phyloP scores from a whole-genome alignment of 2,888 invertebrate species.

The Amorpha juglandis region DNA sequence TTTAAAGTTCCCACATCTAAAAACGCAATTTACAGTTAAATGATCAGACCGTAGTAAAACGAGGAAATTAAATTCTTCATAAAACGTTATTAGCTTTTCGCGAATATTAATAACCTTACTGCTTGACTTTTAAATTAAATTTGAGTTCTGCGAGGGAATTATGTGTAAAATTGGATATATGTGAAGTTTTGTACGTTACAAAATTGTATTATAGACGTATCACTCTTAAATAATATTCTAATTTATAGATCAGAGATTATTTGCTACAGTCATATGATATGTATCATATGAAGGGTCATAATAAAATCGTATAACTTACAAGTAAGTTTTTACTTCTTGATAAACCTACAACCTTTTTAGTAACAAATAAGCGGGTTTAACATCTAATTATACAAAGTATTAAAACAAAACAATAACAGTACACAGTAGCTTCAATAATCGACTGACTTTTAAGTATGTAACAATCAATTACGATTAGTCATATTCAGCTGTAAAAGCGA shows the following conservation, averaged over 20 bases:
- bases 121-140: constrained; percentile 25
- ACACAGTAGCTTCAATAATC: constrained; percentile 2
- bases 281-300: too few species aligned
- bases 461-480: constrained; percentile 43
- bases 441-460: constrained; percentile 11
- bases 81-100: constrained; percentile 35
- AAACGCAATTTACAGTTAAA: constrained; percentile 35
- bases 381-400: too few species aligned
- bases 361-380: background rate
- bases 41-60: constrained; percentile 33
- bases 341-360: background rate
- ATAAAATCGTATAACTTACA: too few species aligned
- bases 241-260: too few species aligned
- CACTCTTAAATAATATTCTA: background rate
- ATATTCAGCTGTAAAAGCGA: constrained; percentile 54
- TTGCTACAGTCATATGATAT: too few species aligned
- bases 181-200: background rate
- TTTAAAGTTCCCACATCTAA: constrained; percentile 30
- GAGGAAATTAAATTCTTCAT: constrained; percentile 38
- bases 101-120: constrained; percentile 34
- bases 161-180: constrained; percentile 11
- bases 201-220: background rate
- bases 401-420: background rate
- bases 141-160: constrained; percentile 6
- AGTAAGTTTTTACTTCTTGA: too few species aligned